Evolutionary conservation across 2,797 vertebrate genomes (phyloP), one percentile per base, ranked within the genome.

Genomic region (Gastrophryne carolinensis): DNA sequence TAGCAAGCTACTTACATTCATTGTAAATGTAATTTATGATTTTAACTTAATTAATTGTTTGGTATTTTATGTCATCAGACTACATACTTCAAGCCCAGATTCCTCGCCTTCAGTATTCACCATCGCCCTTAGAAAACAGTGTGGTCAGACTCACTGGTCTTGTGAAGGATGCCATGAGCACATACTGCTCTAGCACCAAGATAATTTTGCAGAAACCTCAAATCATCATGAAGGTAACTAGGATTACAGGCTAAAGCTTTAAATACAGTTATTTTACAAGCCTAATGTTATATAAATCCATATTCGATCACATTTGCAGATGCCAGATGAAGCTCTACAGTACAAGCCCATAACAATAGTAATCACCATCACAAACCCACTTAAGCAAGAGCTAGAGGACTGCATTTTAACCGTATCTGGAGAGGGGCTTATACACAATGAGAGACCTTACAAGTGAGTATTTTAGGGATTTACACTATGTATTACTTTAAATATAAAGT

Each of bases 311-410:
- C 26, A 79, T 69, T 77, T 66, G 78, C 80, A 90, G 87, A 81
- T 90, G 78, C 86, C 85, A 81, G 72, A 87, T 62, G 79, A 6
- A 5, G 61, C 64, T 39, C 17, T 80, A 19, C 88, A 84, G 0
- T 83, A 87, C n/a, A 80, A 83, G 71, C 82, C 79, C 49, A 77
- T 83, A 6, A 78, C 0, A 0, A 88, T 44, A 3, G 80, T 82
- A 2, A 65, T 95, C 71, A 5, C 75, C 23, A 87, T 96, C 77
- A 62, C 4, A 37, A 97, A 96, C 80, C 85, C 91, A 1, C 15
- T 90, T 5, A 1, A 75, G 0, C 73, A 80, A 10, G 73, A 77
- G 1, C 71, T 96, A 82, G 79, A 54, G 2, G 49, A 86, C 57
- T 93, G 93, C 72, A 15, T 41, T 3, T 27, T 95, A 53, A 87